Base-by-base conservation (phyloP, 2,888 invertebrate species). In the Rhingia rostrata region DNA sequence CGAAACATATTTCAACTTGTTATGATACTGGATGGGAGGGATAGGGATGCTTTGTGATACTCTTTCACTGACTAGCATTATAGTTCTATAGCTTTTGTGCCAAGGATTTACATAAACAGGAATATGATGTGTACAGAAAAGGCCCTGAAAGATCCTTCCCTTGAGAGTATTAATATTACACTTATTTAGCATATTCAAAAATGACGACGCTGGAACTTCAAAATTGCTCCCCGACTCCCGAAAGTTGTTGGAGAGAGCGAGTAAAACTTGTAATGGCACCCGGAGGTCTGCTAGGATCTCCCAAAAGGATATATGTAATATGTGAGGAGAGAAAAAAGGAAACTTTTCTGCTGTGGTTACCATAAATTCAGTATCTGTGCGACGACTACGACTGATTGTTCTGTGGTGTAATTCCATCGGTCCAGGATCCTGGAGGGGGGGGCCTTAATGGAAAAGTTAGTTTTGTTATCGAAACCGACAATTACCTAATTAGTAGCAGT, bases 171-270 rank as follows among this genome's bases (percentile, higher is more conserved):
- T 73, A 73, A 83, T 63, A 72, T 78, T 83, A 69, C 74, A 79
- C 79, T 84, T 79, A 84, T 69, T 84, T 79, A 84, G 84, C 84
- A 84, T 84, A 79, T 84, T 84, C 67, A 56, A 67, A 83, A 78
- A 78, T 77, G 82, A 72, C 72, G 82, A 82, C 77, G 75, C 35
- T 61, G 47, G 67, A 83, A 83, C 67, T 83, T 83, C 78, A 58
- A 83, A 83, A 73, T 73, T 78, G 74, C 54, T 67, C 63, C 56
- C 22, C 47, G 39, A 67, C 56, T 70, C 30, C 66, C 58, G 14
- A 67, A 67, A 67, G 35, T 49, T 10, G 12, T 32, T 39, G 53
- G 22, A 72, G 64, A 32, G 47, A 35, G 32, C n/a, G 35, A 35
- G 30, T 32, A 61, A 67, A 70, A 81, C 63, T 75, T 81, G 75